Evolutionary conservation across 2,888 invertebrate species (phyloP).

Genomic region (Drosophila meridiana): DNA sequence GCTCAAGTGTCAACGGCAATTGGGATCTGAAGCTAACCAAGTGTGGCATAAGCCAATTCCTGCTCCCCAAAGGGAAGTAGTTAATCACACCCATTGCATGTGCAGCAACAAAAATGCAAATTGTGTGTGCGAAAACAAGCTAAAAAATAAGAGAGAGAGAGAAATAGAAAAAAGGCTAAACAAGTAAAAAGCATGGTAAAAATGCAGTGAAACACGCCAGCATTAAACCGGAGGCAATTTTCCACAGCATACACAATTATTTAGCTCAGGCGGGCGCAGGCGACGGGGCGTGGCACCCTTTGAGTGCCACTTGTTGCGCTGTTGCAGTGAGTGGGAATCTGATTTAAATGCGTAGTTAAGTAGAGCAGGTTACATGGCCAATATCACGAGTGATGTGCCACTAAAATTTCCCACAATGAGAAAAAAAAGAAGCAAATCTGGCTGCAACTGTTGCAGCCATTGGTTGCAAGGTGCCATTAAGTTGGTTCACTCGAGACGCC

Average conservation of each 20-base stretch:
- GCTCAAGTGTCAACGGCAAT: constrained; percentile 64
- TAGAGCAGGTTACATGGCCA: constrained; percentile 57
- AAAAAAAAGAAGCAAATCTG: not conserved
- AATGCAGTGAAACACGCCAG: constrained; percentile 61
- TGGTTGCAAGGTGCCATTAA: constrained; percentile 9
- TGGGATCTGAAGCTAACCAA: constrained; percentile 51
- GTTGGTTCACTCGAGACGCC: not conserved
- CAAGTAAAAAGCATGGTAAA: constrained; percentile 37
- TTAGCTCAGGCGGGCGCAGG: constrained; percentile 20
- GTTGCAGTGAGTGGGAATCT: constrained; percentile 48
- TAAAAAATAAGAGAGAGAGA: constrained; percentile 11
- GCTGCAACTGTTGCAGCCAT: constrained; percentile 20
- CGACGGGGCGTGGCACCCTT: constrained; percentile 27
- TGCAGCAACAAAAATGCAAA: constrained; percentile 64
- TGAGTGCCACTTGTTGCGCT: constrained; percentile 64
- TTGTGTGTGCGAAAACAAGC: constrained; percentile 40
- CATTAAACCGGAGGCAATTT: constrained; percentile 77
- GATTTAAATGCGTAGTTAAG: constrained; percentile 50
- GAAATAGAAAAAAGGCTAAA: not conserved
- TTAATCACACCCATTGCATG: constrained; percentile 74
- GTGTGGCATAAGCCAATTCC: constrained; percentile 45
- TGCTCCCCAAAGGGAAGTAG: constrained; percentile 61
- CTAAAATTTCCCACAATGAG: constrained; percentile 30
- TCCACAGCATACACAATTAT: constrained; percentile 60
- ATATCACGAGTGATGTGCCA: constrained; percentile 43